Base-by-base conservation (phyloP, 35 echinoderm and acorn worm species). In the Acanthaster planci region DNA sequence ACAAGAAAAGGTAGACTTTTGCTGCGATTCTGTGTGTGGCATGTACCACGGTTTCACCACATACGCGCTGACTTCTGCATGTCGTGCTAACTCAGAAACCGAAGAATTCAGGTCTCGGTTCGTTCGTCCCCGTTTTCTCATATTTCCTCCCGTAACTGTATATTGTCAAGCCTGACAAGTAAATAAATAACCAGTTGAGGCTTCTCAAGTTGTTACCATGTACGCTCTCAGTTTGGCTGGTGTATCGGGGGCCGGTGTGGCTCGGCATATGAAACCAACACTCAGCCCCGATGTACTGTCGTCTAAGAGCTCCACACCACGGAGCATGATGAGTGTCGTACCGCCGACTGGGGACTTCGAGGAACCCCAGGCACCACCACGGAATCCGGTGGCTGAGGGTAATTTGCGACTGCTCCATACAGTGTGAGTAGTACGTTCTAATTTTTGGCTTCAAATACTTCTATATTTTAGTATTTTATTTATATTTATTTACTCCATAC, bases 171-270 rank as follows among this genome's bases (percentile, higher is more conserved):
- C 38, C n/a, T 8, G 8, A 72, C 7, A 26, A 72, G 64, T 72
- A 72, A 72, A 72, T 72, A 72, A 72, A 72, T 72, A 72, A 72
- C 64, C 64, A 9, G 34, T 35, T 31, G 34, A 72, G 42, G 4
- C 42, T 72, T 29, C 64, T 36, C 15, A 72, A 72, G 64, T 72
- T 34, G 15, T 22, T n/a, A 67, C 12, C 60, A 72, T 72, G 64
- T 72, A 72, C 34, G 23, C 64, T n/a, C n/a, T n/a, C n/a, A n/a
- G n/a, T 51, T 60, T 89, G 79, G 77, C 87, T 29, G 87, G 87
- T 52, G 18, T 89, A 56, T 89, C 87, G 21, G 87, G 87, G 38
- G 87, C 87, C 9, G 87, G 87, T 23, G 87, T 89, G 78, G 60
- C 87, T 16, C 39, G 79, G 26, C 67, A 30, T 7, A 14, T 26